These are phyloP conservation scores for Masticophis lateralis DNA, from an alignment of 2,797 vertebrate species.

Conservation along the genomic window DNA sequence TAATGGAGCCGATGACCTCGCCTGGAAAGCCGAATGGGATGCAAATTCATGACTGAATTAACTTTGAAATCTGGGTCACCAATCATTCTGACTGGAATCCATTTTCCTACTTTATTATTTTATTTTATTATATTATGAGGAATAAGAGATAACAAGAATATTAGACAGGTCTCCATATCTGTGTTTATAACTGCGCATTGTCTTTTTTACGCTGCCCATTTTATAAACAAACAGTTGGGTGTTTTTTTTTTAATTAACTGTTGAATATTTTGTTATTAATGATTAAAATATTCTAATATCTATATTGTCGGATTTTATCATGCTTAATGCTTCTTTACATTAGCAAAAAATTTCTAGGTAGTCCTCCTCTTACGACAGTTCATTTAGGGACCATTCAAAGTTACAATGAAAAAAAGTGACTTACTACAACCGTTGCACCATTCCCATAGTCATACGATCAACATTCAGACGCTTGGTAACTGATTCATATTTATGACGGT, in stretches of 20 bases:
- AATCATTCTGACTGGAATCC: neutral
- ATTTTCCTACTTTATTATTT: neutral
- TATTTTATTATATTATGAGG: neutral
- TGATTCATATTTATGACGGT: too few relatives aligned
- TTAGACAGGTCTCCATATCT: neutral
- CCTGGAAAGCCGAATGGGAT: slow-evolving; percentile 4
- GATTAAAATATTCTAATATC: neutral
- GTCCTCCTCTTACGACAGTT: too few relatives aligned
- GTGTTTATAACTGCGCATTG: neutral
- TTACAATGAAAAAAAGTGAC: neutral
- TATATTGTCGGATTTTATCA: neutral
- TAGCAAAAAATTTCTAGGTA: neutral
- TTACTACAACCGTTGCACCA: neutral
- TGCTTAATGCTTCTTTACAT: neutral
- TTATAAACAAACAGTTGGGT: neutral
- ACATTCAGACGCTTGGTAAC: neutral
- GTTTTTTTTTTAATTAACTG: neutral
- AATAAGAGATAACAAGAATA: neutral
- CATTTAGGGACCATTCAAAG: too few relatives aligned
- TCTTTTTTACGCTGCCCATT: neutral
- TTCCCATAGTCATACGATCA: neutral
- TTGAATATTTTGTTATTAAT: neutral
- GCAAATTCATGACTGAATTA: slow-evolving; percentile 9
- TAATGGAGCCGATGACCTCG: neutral
- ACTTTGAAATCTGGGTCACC: slow-evolving; percentile 8